Evolutionary conservation across 2,888 invertebrate species (phyloP), one percentile per base, ranked within the genome.

Genomic region (Monochamus alternatus): DNA sequence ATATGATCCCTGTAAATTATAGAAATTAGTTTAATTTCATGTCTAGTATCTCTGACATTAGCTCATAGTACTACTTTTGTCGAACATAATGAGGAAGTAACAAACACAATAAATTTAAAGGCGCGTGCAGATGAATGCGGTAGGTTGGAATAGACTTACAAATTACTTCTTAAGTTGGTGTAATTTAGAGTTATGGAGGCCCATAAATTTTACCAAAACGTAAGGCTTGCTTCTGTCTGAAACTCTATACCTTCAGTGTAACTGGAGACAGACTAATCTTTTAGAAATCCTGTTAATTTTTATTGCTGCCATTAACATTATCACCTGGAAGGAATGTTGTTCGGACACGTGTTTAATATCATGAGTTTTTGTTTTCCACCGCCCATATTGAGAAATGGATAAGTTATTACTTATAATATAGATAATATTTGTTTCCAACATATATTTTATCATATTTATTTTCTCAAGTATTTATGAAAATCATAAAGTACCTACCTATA

Each of bases 171-270:
- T 80, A 77, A 81, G 71, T 75, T 75, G 75, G 72, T 75, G 80
- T 70, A 78, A 81, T 81, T 80, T 81, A 77, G 65, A 77, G 73
- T 81, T 80, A 81, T 80, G 76, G 79, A 71, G 69, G 76, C 64
- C 73, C 78, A 81, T 81, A 79, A 79, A 80, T 81, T 81, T 79
- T 69, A 75, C 68, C 75, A 44, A 65, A 69, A 44, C 44, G 58
- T 14, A 73, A 44, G 59, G 22, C 66, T 67, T 67, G 73, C 67
- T 67, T 73, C 73, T 67, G 73, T 73, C 72, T 72, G 65, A 62
- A 66, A 66, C 59, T 22, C 66, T 62, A 66, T 65, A 73, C 60
- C 65, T 55, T 47, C 60, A 51, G 62, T 67, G 66, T 67, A 73
- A 60, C 51, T 52, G 66, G 67, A 73, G 58, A 70, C 69, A 63